Evolutionary conservation across 2,797 vertebrate species (phyloP), one percentile per base, ranked within the genome.

Genomic region (Vipera ursinii): DNA sequence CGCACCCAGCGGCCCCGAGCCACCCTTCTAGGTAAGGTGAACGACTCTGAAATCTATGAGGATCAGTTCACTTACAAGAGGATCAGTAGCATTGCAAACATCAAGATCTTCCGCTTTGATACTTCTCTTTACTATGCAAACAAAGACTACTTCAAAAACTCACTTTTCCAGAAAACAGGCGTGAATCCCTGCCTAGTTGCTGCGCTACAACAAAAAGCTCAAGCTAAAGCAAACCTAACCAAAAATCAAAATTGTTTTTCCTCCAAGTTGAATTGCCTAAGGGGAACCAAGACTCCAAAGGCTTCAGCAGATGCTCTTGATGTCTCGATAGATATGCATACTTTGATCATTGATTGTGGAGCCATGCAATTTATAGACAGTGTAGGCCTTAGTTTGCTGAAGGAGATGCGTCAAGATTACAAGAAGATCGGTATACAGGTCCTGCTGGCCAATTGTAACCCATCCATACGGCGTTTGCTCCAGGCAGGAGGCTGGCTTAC

Each of bases 291-390:
- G 57, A 92, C n/a, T 0, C 65, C 63, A 86, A 57, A 86, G 20
- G 6, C 86, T 3, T 15, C 92, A 28, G n/a, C 87, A 32, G 89
- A 38, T 3, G 15, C 44, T n/a, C 0, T 91, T 4, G 17, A 65
- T n/a, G 92, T 94, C n/a, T 57, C 87, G 0, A 0, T 87, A 0
- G 96, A 95, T 9, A 96, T 93, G 20, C 96, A 96, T 91, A 97
- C 96, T 8, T 94, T 97, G 1, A 95, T 97, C 48, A 95, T 97
- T 90, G 97, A 97, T 92, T 97, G 97, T 0, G 95, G 95, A 17
- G 96, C 96, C 6, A 97, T 97, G 97, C 97, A 97, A 91, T 97
- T 97, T 91, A 91, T 96, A 24, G 97, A 97, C 28, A 96, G 94
- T 0, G 94, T 44, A 89, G 97, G 97, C 0, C 95, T 97, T 26